Evolutionary conservation across 1,140 invertebrate genomes (phyloP), one percentile per base, ranked within the genome.

Genomic region (Macrobrachium rosenbergii): DNA sequence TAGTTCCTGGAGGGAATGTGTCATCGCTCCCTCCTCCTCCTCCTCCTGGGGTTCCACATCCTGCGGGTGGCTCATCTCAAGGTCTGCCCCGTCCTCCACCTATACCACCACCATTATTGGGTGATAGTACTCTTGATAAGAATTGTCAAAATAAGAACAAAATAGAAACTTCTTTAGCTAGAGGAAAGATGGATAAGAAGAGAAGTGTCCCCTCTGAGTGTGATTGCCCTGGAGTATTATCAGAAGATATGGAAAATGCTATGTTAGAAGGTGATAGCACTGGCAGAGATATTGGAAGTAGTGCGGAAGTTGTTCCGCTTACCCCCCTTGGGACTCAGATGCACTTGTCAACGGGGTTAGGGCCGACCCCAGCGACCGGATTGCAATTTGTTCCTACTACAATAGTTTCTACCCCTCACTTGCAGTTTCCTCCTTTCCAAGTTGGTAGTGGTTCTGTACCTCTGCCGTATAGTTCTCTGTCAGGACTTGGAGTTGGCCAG

Each of bases 151-250:
- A 58, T 60, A 87, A 87, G 79, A 82, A 60, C 83, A 83, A 89
- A 60, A 60, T 58, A 16, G 86, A 87, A 19, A 64, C 83, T 19
- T 45, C 83, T 28, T 72, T 72, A 37, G 23, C 80, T 12, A 83
- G 87, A 79, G 80, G 87, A 11, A 88, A 88, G 63, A 84, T 87
- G 76, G 87, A 90, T 59, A 90, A 90, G 67, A 90, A 88, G 62
- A 80, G 89, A 52, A 90, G 87, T 75, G 84, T 88, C 67, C 83
- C 87, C 60, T 83, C 83, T 62, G 87, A 90, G 59, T 90, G 87
- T 88, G 89, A 90, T 83, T 90, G 89, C 59, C 79, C 86, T 7
- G 81, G 81, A 10, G 43, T 88, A 45, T 82, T 88, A 76, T 72
- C 86, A 45, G 86, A 88, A 88, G 89, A 88, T 72, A 83, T 87